These are phyloP conservation scores for Pocillopora damicornis DNA, from an alignment of 64 coral and sea anemone species.

Conservation along the genomic window DNA sequence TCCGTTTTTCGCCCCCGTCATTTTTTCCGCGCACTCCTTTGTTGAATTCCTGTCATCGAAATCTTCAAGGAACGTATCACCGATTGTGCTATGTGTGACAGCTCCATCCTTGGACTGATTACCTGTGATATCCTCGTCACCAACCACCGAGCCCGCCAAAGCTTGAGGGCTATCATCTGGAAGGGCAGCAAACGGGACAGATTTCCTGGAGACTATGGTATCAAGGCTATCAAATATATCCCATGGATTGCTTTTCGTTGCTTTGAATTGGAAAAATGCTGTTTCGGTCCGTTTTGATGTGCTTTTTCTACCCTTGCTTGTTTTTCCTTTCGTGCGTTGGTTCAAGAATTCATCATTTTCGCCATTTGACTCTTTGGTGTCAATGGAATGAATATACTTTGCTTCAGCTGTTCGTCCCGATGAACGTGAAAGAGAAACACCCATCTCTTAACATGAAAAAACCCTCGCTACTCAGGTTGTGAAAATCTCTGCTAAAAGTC, in stretches of 20 bases:
- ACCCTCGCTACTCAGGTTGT: neutral
- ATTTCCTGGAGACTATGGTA: conserved; percentile 15
- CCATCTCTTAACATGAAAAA: neutral
- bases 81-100: neutral
- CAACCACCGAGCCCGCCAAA: neutral
- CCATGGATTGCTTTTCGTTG: neutral
- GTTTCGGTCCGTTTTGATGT: neutral
- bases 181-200: conserved; percentile 14
- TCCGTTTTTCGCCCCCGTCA: too few relatives aligned
- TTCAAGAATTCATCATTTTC: neutral
- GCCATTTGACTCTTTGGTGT: neutral
- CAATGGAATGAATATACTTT: conserved; percentile 5
- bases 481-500: neutral
- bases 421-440: neutral
- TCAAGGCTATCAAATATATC: conserved; percentile 2
- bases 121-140: neutral
- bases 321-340: neutral
- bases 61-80: neutral
- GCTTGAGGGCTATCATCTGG: neutral
- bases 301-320: neutral
- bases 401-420: neutral
- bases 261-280: conserved; percentile 7
- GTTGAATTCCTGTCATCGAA: neutral
- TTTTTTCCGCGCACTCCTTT: neutral
- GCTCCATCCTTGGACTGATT: neutral